Conservation (phyloP, 2,888 invertebrate species). For the Heterodera filipjevi region DNA sequence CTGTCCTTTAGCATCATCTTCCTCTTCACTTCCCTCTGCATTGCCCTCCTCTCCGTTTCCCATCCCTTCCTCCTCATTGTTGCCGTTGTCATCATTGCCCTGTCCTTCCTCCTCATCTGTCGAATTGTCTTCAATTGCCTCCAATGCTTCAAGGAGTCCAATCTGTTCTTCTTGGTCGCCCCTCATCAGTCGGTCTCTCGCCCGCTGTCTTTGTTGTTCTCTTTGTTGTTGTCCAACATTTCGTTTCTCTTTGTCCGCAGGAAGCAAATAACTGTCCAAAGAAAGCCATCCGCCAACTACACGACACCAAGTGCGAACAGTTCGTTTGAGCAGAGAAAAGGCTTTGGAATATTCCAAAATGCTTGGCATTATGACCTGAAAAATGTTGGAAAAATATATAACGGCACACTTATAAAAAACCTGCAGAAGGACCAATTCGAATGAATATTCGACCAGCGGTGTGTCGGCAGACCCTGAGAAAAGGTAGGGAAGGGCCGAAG, state of each 20-base stretch:
- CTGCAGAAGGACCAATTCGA: constrained; percentile 82
- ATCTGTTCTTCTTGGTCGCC: constrained; percentile 25
- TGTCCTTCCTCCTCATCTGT: constrained; percentile 17
- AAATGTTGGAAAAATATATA: not conserved
- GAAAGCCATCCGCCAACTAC: constrained; percentile 66
- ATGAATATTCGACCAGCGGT: constrained; percentile 81
- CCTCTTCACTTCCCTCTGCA: not conserved
- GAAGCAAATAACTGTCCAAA: constrained; percentile 56
- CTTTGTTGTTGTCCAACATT: constrained; percentile 14
- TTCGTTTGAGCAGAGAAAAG: constrained; percentile 83
- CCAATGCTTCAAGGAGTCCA: constrained; percentile 24
- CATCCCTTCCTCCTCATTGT: not conserved
- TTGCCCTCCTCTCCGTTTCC: not conserved
- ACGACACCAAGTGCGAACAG: constrained; percentile 84
- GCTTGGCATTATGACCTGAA: constrained; percentile 84
- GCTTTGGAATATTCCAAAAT: constrained; percentile 94
- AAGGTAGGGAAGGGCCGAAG: constrained; percentile 90
- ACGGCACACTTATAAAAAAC: constrained; percentile 29
- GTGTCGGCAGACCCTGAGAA: constrained; percentile 75
- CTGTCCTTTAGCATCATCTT: not conserved
- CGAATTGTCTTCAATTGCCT: constrained; percentile 18
- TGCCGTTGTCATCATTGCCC: not conserved
- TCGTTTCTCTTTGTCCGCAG: constrained; percentile 36
- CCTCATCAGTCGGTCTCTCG: constrained; percentile 19
- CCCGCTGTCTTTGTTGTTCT: constrained; percentile 27